Evolutionary conservation across 2,888 invertebrate species (phyloP).

Genomic region (Carcina quercana): DNA sequence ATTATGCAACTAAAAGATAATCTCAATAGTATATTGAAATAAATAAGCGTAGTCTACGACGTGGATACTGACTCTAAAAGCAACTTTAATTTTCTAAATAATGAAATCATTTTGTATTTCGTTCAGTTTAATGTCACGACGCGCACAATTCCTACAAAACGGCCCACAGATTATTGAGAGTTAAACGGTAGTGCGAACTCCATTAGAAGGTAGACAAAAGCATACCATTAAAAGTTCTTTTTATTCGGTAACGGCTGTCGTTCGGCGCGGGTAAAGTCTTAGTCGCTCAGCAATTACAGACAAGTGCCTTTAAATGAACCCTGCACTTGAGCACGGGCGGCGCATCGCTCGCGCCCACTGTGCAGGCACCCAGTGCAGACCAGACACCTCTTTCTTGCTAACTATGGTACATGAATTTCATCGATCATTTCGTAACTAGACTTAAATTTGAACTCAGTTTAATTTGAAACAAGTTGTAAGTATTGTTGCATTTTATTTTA

Average conservation of each 20-base stretch:
- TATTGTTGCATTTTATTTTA: too few species aligned
- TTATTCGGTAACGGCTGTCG: conserved; percentile 56
- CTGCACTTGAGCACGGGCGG: conserved; percentile 69
- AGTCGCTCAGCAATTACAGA: conserved; percentile 70
- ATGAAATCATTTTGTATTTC: too few species aligned
- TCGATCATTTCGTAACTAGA: conserved; percentile 33
- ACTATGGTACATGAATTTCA: too few species aligned
- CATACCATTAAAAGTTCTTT: conserved; percentile 65
- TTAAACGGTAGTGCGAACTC: conserved; percentile 22
- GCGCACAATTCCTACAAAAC: too few species aligned
- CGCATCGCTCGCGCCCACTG: conserved; percentile 38
- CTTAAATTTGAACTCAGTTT: background rate
- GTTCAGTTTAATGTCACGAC: too few species aligned
- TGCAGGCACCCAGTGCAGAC: conserved; percentile 54
- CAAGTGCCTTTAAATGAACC: conserved; percentile 73
- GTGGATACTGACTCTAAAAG: too few species aligned
- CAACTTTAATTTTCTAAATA: too few species aligned
- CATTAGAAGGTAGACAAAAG: conserved; percentile 40
- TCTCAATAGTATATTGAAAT: too few species aligned
- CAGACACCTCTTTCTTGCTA: too few species aligned
- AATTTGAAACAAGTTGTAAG: background rate
- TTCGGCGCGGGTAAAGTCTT: conserved; percentile 58
- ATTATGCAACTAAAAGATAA: too few species aligned
- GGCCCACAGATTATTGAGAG: too few species aligned
- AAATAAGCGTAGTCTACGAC: too few species aligned